Percentiles rank a stretch among this genome's conserved stretches.
Conservation (phyloP, 2,113 vertebrate species). For the Rhadina sibilatrix region DNA sequence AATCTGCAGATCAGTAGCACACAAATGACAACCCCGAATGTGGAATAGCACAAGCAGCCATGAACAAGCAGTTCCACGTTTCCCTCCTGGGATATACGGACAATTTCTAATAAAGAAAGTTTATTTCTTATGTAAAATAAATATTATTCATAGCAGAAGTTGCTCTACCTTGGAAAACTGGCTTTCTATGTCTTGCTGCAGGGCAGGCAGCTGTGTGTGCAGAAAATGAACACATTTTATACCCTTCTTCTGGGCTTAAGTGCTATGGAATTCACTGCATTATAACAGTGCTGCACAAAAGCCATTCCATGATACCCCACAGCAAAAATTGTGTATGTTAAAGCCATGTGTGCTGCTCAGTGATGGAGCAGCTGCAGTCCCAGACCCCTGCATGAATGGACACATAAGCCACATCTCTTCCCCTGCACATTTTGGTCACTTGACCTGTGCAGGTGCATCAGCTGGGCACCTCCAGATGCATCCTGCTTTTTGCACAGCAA, state of each 20-base stretch:
- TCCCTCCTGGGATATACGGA: neutral
- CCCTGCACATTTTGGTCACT: neutral
- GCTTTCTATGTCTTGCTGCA: neutral
- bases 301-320: neutral
- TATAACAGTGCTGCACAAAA: neutral
- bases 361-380: neutral
- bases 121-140: neutral
- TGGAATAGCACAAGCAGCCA: neutral
- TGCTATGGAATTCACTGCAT: neutral
- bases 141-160: neutral
- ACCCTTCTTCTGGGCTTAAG: neutral
- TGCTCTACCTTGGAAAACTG: neutral
- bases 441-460: accelerated
- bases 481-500: neutral
- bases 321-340: neutral
- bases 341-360: neutral
- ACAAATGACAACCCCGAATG: neutral
- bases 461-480: neutral
- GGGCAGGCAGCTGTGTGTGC: neutral
- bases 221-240: neutral
- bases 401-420: neutral
- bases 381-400: neutral
- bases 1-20: neutral
- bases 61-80: neutral
- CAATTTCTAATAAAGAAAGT: neutral